Conservation (phyloP, 2,113 vertebrate genomes). For the Oncorhynchus mykiss region DNA sequence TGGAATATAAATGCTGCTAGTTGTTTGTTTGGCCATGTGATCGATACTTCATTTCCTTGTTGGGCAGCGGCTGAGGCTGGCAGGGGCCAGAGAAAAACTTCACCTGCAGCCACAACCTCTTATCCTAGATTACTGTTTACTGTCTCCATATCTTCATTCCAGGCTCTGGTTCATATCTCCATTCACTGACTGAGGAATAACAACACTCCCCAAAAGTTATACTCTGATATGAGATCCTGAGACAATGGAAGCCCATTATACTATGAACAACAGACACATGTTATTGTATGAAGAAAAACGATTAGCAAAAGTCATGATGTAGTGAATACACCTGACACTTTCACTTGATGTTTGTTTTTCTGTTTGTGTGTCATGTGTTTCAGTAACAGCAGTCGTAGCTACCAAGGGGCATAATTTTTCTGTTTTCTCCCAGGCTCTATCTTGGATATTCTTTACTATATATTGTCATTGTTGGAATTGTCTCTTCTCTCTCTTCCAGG, state of each 20-base stretch:
- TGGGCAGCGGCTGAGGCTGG: background rate
- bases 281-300: no score
- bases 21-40: slow-evolving; percentile 8
- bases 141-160: background rate
- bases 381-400: no score
- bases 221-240: no score
- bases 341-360: no score
- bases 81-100: background rate
- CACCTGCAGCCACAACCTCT: background rate
- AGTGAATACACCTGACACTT: no score
- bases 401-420: no score
- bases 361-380: no score
- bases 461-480: background rate
- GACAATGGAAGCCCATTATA: no score
- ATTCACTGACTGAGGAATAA: background rate
- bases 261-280: no score
- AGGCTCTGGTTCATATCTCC: background rate
- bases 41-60: slow-evolving; percentile 22
- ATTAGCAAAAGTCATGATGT: no score
- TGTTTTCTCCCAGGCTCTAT: no score
- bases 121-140: background rate
- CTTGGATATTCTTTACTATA: no score
- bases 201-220: background rate
- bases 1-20: slow-evolving; percentile 3
- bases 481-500: slow-evolving; percentile 68